phyloP scores from a whole-genome alignment of 2,888 invertebrate genomes.

The Magallana nippona region DNA sequence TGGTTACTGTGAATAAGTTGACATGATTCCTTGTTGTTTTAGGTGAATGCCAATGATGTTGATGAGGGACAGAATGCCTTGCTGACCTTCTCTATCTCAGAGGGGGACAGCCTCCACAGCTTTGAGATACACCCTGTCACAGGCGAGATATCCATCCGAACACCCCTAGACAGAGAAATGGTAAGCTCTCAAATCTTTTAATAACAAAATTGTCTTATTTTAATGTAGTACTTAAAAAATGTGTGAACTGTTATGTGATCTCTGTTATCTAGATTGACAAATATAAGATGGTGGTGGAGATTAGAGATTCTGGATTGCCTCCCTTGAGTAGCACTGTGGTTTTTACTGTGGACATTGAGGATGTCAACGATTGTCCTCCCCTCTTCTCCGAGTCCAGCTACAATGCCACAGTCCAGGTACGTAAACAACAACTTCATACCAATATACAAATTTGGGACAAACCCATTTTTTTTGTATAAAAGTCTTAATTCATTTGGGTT shows the following conservation, averaged over 20 bases:
- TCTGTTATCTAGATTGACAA: slow-evolving; percentile 40
- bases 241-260: background rate
- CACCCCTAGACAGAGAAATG: slow-evolving; percentile 90
- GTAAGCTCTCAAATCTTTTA: slow-evolving; percentile 80
- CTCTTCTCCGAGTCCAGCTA: slow-evolving; percentile 87
- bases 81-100: slow-evolving; percentile 84
- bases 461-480: too few relatives aligned
- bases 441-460: too few relatives aligned
- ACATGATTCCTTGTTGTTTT: slow-evolving; percentile 26
- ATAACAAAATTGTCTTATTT: background rate
- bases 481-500: too few relatives aligned
- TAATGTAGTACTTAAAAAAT: background rate
- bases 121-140: slow-evolving; percentile 71
- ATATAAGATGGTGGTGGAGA: slow-evolving; percentile 87
- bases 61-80: slow-evolving; percentile 89
- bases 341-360: slow-evolving; percentile 91
- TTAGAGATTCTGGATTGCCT: slow-evolving; percentile 92
- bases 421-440: background rate
- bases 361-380: slow-evolving; percentile 96
- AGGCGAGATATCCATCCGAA: slow-evolving; percentile 85
- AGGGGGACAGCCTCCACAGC: slow-evolving; percentile 66
- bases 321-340: slow-evolving; percentile 92
- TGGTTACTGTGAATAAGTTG: background rate
- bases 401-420: slow-evolving; percentile 81
- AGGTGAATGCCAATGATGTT: slow-evolving; percentile 89